Evolutionary conservation across 2,113 vertebrate species (phyloP), one percentile per base, ranked within the genome.

Genomic region (Malurus melanocephalus): DNA sequence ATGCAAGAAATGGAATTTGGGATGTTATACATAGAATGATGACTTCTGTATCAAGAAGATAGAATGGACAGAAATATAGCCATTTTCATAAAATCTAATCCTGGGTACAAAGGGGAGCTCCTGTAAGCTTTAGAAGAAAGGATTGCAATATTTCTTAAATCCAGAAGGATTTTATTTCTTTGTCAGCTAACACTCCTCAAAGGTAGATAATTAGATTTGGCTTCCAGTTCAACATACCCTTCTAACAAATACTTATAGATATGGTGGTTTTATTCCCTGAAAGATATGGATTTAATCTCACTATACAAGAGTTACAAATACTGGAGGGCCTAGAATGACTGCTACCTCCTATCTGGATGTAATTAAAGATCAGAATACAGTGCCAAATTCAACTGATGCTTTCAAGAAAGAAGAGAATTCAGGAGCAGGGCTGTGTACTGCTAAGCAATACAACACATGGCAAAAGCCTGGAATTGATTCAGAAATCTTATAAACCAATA

Each of bases 91-190:
- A 90, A 38, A 87, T 45, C 60, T 72, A 82, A 75, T 53, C 32
- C n/a, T 52, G 9, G 19, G 17, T 85, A 76, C 22, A 85, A 75
- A 62, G 2, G 18, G 16, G 15, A 79, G 43, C 24, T 84, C 46
- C 45, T 48, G 26, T 68, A 87, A 90, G 55, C 74, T 72, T 88
- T 30, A 83, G 52, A 35, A 82, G 88, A 89, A 83, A 88, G 20
- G 45, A 87, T 0, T 48, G 21, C 23, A 71, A n/a, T 76, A 0
- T 65, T 77, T 89, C 87, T 78, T 93, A 91, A 91, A 92, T 72
- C 80, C 52, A 51, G 10, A 19, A 85, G 42, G 32, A 78, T 78
- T 93, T 87, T 78, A 82, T 83, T 93, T 90, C 56, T 76, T 65
- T 91, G 33, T 35, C 49, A 60, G 49, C 49, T 86, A 81, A 69